Evolutionary conservation across 2,113 vertebrate species (phyloP).

Genomic region (Gnathonemus longibarbis): DNA sequence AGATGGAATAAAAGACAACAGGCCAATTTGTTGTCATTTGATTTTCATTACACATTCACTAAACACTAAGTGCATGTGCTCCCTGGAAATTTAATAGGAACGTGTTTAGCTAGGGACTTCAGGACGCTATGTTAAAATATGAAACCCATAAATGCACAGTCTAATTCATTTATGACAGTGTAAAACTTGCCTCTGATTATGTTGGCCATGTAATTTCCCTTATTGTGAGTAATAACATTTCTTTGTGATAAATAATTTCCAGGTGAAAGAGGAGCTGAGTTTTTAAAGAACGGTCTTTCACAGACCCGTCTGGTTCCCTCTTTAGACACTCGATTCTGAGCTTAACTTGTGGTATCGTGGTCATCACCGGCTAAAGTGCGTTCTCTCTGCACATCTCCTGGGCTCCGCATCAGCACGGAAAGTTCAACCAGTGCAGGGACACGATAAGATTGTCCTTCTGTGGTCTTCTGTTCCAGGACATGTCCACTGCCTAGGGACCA

Average conservation of each 20-base stretch:
- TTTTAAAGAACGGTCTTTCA: not conserved
- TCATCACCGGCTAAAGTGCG: no score
- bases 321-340: not conserved
- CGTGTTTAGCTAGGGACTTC: not conserved
- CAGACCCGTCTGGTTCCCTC: not conserved
- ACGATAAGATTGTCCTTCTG: not conserved
- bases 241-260: not conserved
- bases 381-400: not conserved
- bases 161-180: not conserved
- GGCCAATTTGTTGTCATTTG: not conserved
- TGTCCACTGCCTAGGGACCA: not conserved
- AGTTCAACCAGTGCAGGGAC: not conserved
- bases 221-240: not conserved
- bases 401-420: not conserved
- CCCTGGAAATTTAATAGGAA: not conserved
- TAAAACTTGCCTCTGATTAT: not conserved
- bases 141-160: not conserved
- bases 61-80: not conserved
- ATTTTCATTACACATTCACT: not conserved
- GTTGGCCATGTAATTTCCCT: not conserved
- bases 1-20: conserved; percentile 8
- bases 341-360: not conserved
- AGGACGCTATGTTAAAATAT: not conserved
- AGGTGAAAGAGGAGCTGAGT: not conserved
- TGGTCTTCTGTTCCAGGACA: not conserved